Percentiles rank a stretch among this genome's conserved stretches.
Evolutionary conservation across 1,140 invertebrate genomes (phyloP).

Genomic region (Pseudoatta argentina): DNA sequence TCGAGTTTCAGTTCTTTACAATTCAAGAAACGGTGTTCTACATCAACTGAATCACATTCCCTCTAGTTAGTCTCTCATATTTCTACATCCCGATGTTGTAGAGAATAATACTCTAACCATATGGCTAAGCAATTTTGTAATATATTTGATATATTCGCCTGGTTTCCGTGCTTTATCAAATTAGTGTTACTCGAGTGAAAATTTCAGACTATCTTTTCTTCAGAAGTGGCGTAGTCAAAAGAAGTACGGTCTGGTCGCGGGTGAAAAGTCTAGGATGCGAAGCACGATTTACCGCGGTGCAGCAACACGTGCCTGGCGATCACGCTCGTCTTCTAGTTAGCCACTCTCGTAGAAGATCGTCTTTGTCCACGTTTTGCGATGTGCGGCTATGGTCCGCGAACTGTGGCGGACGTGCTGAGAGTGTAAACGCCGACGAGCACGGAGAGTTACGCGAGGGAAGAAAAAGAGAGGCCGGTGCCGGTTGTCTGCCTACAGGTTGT

Average conservation of each 20-base stretch:
- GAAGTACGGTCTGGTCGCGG: constrained; percentile 7
- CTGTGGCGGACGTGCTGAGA: constrained; percentile 59
- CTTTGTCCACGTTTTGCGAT: constrained; percentile 64
- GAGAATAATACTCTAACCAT: background rate
- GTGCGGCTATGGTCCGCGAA: constrained; percentile 59
- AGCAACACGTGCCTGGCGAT: constrained; percentile 72
- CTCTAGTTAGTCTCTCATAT: constrained; percentile 2
- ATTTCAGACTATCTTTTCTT: background rate
- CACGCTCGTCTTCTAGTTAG: constrained; percentile 63
- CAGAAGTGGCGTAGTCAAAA: background rate
- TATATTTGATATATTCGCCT: background rate
- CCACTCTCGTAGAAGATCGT: constrained; percentile 57
- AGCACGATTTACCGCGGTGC: constrained; percentile 68
- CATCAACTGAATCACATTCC: constrained; percentile 31
- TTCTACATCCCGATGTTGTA: background rate
- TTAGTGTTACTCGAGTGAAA: constrained; percentile 15
- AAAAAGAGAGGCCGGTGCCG: constrained; percentile 12
- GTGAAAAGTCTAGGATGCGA: constrained; percentile 49
- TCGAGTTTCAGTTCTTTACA: constrained; percentile 10
- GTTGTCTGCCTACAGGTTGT: constrained; percentile 80
- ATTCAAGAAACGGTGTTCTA: constrained; percentile 5
- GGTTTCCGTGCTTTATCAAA: constrained; percentile 1
- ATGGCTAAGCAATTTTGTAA: background rate
- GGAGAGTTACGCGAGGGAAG: constrained; percentile 3
- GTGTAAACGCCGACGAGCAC: constrained; percentile 12